phyloP scores from a whole-genome alignment of 1,140 invertebrate genomes.

The Sminthurides bifidus region DNA sequence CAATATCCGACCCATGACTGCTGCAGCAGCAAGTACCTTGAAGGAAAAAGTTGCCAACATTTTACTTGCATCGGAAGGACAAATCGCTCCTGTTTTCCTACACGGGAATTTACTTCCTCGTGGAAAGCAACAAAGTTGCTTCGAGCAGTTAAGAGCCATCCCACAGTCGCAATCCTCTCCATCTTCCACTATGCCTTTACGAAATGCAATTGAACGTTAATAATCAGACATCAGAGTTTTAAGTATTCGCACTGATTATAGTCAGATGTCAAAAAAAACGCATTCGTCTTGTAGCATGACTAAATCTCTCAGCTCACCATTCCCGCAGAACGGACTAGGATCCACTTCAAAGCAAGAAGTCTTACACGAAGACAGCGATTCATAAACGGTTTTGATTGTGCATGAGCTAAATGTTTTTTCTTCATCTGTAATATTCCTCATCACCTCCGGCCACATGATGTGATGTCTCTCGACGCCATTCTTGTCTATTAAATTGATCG shows the following conservation, averaged over 20 bases:
- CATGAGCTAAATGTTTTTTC: conserved; percentile 26
- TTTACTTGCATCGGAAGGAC: not conserved
- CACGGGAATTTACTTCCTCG: conserved; percentile 21
- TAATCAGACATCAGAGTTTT: not conserved
- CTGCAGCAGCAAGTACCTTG: too few relatives aligned
- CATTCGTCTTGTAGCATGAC: not conserved
- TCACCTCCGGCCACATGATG: conserved; percentile 25
- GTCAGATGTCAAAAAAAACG: not conserved
- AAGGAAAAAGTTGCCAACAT: not conserved
- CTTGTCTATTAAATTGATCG: conserved; percentile 19
- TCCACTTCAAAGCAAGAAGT: conserved; percentile 25
- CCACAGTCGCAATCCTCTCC: conserved; percentile 32
- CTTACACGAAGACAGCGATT: conserved; percentile 15
- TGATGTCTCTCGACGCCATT: conserved; percentile 7
- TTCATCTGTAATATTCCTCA: conserved; percentile 13
- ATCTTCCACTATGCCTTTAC: conserved; percentile 23
- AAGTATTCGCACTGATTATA: not conserved
- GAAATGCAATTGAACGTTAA: not conserved
- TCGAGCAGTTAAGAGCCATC: conserved; percentile 14
- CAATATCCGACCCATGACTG: too few relatives aligned
- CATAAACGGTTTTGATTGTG: conserved; percentile 8
- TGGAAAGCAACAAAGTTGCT: conserved; percentile 21
- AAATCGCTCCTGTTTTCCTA: conserved; percentile 19
- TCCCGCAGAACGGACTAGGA: conserved; percentile 29
- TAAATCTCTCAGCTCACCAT: conserved; percentile 12